Evolutionary conservation across 2,888 invertebrate species (phyloP).

Genomic region (Iselma pallidipennis): DNA sequence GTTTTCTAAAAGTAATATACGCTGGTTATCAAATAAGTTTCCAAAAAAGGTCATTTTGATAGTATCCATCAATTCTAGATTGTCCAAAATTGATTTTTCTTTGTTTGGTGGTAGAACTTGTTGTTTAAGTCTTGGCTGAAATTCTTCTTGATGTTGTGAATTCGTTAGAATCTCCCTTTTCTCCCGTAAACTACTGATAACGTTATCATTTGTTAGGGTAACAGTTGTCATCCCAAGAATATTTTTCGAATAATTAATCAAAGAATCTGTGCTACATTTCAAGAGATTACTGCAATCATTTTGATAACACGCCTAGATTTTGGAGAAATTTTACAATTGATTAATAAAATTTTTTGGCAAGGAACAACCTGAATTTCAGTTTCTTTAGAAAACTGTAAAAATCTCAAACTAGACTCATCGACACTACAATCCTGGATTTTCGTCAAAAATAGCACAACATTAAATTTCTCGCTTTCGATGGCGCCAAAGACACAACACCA

Average conservation of each 20-base stretch:
- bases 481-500: not conserved
- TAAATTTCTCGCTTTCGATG: conserved; percentile 19
- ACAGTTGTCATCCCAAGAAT: conserved; percentile 42
- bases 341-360: not conserved
- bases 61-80: conserved; percentile 30
- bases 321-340: not conserved
- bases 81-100: conserved; percentile 15
- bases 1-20: not conserved
- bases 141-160: not conserved
- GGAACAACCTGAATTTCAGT: conserved; percentile 28
- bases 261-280: conserved; percentile 32
- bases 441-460: conserved; percentile 38
- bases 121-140: not conserved
- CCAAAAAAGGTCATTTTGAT: conserved; percentile 42
- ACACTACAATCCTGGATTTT: conserved; percentile 21
- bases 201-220: not conserved
- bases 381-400: conserved; percentile 32
- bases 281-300: conserved; percentile 38
- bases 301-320: not conserved
- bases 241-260: conserved; percentile 42
- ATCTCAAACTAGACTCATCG: conserved; percentile 26
- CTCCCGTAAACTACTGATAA: not conserved
- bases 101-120: conserved; percentile 6
- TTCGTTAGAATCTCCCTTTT: not conserved
- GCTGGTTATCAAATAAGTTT: conserved; percentile 33